Percentiles rank a stretch among this genome's conserved stretches.
Evolutionary conservation across 1,140 invertebrate species (phyloP).

Genomic region (Platyscapa corneri): DNA sequence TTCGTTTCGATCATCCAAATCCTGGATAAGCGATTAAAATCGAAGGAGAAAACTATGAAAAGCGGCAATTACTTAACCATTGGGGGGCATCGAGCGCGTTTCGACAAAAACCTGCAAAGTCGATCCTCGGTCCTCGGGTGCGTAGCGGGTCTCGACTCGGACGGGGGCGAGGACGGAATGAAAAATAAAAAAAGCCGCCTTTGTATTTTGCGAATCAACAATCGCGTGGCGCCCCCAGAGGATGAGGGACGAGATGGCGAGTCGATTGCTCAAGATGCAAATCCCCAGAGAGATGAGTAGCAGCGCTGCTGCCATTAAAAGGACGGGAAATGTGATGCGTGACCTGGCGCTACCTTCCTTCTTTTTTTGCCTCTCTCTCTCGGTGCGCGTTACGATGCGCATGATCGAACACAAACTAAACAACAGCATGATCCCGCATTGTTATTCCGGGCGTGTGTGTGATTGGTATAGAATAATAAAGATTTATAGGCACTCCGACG

Average conservation of each 20-base stretch:
- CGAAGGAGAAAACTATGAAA: too few species aligned
- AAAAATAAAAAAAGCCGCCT: background rate
- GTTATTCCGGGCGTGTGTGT: conserved; percentile 21
- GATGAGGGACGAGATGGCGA: background rate
- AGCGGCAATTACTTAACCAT: background rate
- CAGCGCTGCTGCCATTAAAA: background rate
- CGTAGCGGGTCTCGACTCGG: background rate
- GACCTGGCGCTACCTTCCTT: background rate
- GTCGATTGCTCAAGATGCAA: conserved; percentile 42
- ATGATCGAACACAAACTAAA: background rate
- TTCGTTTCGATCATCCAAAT: too few species aligned
- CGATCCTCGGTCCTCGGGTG: background rate
- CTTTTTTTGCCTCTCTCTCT: background rate
- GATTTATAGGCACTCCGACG: background rate
- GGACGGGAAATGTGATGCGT: conserved; percentile 1
- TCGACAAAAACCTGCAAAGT: background rate
- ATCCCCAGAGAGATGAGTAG: conserved; percentile 18
- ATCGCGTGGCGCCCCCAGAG: conserved; percentile 31
- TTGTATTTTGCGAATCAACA: conserved; percentile 19
- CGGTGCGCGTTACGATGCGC: background rate
- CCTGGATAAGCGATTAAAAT: too few species aligned
- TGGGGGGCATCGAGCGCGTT: background rate
- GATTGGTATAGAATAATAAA: conserved; percentile 10
- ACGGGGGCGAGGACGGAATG: background rate
- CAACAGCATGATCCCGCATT: conserved; percentile 16